These are phyloP conservation scores for Deroptyus accipitrinus DNA, from an alignment of 2,113 vertebrate species.

Conservation along the genomic window DNA sequence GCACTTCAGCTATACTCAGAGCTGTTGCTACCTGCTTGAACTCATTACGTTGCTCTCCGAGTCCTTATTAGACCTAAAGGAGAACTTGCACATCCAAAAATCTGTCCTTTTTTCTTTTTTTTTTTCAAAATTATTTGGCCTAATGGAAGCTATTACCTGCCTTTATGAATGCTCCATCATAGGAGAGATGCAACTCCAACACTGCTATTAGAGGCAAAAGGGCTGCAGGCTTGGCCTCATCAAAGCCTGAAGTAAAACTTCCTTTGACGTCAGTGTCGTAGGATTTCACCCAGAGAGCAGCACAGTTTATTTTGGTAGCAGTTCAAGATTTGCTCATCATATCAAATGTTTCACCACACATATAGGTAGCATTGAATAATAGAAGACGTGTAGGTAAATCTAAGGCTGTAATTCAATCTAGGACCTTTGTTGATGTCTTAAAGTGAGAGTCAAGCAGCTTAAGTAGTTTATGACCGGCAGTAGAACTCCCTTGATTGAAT, in stretches of 20 bases:
- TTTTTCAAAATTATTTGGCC: not conserved
- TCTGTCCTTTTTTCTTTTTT: not conserved
- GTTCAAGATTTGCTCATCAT: not conserved
- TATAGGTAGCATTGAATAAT: not conserved
- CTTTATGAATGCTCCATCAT: not conserved
- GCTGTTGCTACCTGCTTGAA: not conserved
- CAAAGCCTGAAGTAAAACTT: not conserved
- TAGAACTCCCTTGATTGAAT: slow-evolving; percentile 48
- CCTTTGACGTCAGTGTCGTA: accelerated
- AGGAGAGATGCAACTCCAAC: not conserved
- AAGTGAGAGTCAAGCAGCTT: slow-evolving; percentile 22
- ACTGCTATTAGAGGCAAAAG: not conserved
- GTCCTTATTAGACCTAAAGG: not conserved
- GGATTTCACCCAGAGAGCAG: not conserved
- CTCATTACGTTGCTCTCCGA: not conserved
- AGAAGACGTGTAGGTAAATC: not conserved
- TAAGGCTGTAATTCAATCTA: slow-evolving; percentile 40
- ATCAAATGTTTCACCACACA: not conserved
- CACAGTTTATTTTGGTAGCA: not conserved
- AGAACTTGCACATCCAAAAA: not conserved
- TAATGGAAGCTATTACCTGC: not conserved
- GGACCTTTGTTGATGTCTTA: slow-evolving; percentile 22
- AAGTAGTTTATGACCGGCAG: slow-evolving; percentile 34
- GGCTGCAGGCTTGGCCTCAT: accelerated
- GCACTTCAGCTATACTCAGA: not conserved